Percentiles rank a stretch among this genome's conserved stretches.
Conservation (phyloP, 2,888 invertebrate species). For the Cataglyphis altisquamis region DNA sequence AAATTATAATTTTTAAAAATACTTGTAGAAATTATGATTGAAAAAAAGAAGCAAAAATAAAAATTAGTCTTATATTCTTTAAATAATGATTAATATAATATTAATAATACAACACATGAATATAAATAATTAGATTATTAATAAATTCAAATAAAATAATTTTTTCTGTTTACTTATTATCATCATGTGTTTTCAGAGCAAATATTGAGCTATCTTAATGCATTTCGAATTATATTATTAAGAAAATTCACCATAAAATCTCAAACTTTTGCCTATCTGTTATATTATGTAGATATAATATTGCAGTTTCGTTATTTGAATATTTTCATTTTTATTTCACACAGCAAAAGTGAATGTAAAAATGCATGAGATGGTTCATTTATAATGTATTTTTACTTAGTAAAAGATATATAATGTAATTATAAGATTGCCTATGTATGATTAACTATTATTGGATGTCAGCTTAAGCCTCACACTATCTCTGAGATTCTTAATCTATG, state of each 20-base stretch:
- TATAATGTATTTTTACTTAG: conserved; percentile 21
- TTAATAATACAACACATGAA: background rate
- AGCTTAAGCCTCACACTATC: conserved; percentile 48
- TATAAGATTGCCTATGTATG: background rate
- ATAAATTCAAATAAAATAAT: background rate
- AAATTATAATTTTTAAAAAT: background rate
- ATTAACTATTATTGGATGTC: conserved; percentile 16
- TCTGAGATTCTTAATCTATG: conserved; percentile 45
- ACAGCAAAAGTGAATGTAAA: conserved; percentile 31
- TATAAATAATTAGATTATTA: background rate
- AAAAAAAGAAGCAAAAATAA: background rate
- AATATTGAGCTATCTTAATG: background rate
- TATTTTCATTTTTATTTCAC: background rate
- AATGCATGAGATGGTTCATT: background rate
- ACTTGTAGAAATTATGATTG: background rate
- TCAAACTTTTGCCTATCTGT: background rate
- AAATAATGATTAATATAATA: background rate
- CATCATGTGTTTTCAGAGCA: background rate
- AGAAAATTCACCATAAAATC: background rate
- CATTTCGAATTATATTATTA: background rate
- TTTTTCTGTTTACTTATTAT: background rate
- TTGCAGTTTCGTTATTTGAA: conserved; percentile 56
- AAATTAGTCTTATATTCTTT: background rate
- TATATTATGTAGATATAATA: conserved; percentile 3
- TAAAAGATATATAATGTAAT: background rate